phyloP scores from a whole-genome alignment of 2,113 vertebrate species.

The Neodontobutis hainanensis region DNA sequence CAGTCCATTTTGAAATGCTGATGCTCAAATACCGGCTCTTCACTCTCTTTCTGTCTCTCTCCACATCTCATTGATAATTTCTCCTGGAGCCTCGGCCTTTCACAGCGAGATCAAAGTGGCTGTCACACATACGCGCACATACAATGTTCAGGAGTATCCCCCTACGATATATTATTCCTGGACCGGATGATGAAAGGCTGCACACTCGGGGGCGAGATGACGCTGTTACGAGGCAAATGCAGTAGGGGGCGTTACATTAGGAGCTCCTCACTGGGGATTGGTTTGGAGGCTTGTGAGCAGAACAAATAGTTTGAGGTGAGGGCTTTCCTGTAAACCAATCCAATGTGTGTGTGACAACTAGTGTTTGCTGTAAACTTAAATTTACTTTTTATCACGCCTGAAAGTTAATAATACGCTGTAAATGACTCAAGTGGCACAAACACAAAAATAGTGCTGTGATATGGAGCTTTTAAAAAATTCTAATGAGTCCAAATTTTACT shows the following conservation, averaged over 20 bases:
- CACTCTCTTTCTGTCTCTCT: slow-evolving; percentile 36
- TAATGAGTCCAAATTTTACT: slow-evolving; percentile 6
- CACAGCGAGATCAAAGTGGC: slow-evolving; percentile 77
- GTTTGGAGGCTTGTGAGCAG: slow-evolving; percentile 23
- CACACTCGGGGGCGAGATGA: slow-evolving; percentile 55
- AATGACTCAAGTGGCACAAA: not conserved
- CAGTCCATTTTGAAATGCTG: slow-evolving; percentile 55
- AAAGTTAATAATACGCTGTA: no score
- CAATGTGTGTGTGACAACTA: slow-evolving; percentile 17
- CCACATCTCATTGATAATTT: slow-evolving; percentile 80
- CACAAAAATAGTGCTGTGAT: not conserved
- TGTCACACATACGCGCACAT: slow-evolving; percentile 76
- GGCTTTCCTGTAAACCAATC: slow-evolving; percentile 27
- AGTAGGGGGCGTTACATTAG: slow-evolving; percentile 45
- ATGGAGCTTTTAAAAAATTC: not conserved
- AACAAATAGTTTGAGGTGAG: slow-evolving; percentile 31
- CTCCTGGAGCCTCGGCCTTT: slow-evolving; percentile 73
- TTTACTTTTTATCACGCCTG: slow-evolving; percentile 7
- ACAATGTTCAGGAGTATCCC: slow-evolving; percentile 68
- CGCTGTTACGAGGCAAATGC: slow-evolving; percentile 70
- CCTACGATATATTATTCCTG: slow-evolving; percentile 69
- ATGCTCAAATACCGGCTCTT: slow-evolving; percentile 10
- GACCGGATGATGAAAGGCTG: slow-evolving; percentile 72
- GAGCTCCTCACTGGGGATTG: slow-evolving; percentile 46
- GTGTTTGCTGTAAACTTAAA: slow-evolving; percentile 22